Evolutionary conservation across 2,113 vertebrate genomes (phyloP).

Genomic region (Echinops telfairi): DNA sequence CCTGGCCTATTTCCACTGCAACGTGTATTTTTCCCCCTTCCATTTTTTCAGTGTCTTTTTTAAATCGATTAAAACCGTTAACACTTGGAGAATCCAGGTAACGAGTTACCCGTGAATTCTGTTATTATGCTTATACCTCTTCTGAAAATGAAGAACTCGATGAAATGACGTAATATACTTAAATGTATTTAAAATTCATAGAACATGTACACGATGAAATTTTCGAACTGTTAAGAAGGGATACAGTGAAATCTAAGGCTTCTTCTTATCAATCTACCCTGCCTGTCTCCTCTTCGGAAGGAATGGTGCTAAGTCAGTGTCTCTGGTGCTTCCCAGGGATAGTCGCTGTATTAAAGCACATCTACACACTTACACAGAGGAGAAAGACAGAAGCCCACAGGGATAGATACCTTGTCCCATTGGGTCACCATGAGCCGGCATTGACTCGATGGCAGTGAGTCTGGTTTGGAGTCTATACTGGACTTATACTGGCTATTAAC

Average conservation of each 20-base stretch:
- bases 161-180: slow-evolving; percentile 19
- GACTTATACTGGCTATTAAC: not conserved
- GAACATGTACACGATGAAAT: slow-evolving; percentile 1
- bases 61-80: not conserved
- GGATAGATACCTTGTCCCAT: too few species aligned
- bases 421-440: too few species aligned
- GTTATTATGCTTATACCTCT: slow-evolving; percentile 6
- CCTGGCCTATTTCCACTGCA: slow-evolving; percentile 27
- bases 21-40: not conserved
- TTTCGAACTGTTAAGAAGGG: not conserved
- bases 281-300: not conserved
- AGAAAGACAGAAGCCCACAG: too few species aligned
- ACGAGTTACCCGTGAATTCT: not conserved
- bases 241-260: not conserved
- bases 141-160: slow-evolving; percentile 43
- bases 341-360: not conserved
- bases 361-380: not conserved
- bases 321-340: not conserved
- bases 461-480: too few species aligned
- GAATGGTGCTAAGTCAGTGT: not conserved
- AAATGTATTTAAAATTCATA: slow-evolving; percentile 42
- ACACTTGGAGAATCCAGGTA: not conserved
- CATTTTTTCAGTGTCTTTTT: not conserved
- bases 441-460: too few species aligned
- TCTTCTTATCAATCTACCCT: not conserved